Evolutionary conservation across 2,113 vertebrate species (phyloP), one percentile per base, ranked within the genome.

Genomic region (Pteronura brasiliensis): DNA sequence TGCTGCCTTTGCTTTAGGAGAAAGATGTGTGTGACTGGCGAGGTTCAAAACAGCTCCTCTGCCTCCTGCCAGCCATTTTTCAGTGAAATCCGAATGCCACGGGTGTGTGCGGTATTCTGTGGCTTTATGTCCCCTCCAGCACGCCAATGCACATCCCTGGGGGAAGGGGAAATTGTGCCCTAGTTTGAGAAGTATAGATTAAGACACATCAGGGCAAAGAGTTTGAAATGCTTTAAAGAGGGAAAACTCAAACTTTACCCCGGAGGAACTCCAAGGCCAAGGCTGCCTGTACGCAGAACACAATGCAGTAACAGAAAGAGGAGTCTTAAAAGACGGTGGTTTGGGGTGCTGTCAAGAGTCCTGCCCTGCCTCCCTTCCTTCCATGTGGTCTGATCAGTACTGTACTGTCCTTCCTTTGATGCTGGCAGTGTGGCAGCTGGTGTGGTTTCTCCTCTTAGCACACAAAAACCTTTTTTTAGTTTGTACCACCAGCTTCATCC

Each of bases 211-310:
- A 65, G 21, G 57, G 18, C 21, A 84, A 83, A 95, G 36, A 92
- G 47, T 55, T 77, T 31, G 65, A 90, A 81, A 95, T 15, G 42
- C 5, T 84, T 96, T 97, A 13, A 76, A 97, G 85, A 85, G 23
- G 25, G 67, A 93, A 89, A 89, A 74, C 25, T 49, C 52, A 44
- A 12, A 36, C 79, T 63, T 87, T 63, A 21, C 42, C 61, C 31
- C 12, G 27, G 74, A 88, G 59, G 36, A 49, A 80, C 4, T 13
- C 59, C n/a, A 74, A 34, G 29, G 11, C 59, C 39, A n/a, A 47
- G 69, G 15, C n/a, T 17, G 6, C 69, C 57, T 3, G 9, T 47
- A 49, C 77, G 2, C 31, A 8, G 25, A 61, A 36, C 29, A 77
- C 39, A 88, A 34, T 10, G 13, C 4, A 1, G 1, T 4, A 7